phyloP scores from a whole-genome alignment of 2,797 vertebrate genomes.

The Mallotus villosus region DNA sequence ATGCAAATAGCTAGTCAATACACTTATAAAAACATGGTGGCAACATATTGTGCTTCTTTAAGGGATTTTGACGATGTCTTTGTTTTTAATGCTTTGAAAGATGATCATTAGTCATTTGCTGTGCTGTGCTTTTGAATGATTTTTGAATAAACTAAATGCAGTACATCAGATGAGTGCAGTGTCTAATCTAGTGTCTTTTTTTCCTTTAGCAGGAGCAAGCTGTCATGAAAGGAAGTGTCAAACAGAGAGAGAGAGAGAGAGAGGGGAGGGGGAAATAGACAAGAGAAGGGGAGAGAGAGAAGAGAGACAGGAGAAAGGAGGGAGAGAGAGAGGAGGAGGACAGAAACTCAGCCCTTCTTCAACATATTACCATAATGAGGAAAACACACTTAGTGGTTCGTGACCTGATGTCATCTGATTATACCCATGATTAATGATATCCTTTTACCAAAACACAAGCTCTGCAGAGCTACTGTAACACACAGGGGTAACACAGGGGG shows the following conservation, averaged over 20 bases:
- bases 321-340: constrained; percentile 5
- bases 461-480: constrained; percentile 79
- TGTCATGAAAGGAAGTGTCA: constrained; percentile 80
- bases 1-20: constrained; percentile 2
- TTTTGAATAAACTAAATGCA: not conserved
- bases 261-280: constrained; percentile 4
- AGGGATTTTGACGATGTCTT: not conserved
- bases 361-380: constrained; percentile 98
- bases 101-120: not conserved
- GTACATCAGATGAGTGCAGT: not conserved
- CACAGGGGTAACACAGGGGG: constrained; percentile 65
- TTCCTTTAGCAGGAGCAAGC: constrained; percentile 59
- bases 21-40: not conserved
- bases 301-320: too few relatives aligned
- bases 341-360: constrained; percentile 73
- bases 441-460: constrained; percentile 85
- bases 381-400: constrained; percentile 97
- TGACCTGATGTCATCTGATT: constrained; percentile 98
- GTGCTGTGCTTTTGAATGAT: not conserved
- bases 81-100: not conserved
- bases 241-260: constrained; percentile 56
- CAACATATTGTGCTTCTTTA: not conserved
- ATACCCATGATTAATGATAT: constrained; percentile 99
- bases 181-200: constrained; percentile 50
- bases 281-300: too few relatives aligned